Percentiles rank a stretch among this genome's conserved stretches.
Evolutionary conservation across 2,888 invertebrate genomes (phyloP).

Genomic region (Drosophila flavopinicola): DNA sequence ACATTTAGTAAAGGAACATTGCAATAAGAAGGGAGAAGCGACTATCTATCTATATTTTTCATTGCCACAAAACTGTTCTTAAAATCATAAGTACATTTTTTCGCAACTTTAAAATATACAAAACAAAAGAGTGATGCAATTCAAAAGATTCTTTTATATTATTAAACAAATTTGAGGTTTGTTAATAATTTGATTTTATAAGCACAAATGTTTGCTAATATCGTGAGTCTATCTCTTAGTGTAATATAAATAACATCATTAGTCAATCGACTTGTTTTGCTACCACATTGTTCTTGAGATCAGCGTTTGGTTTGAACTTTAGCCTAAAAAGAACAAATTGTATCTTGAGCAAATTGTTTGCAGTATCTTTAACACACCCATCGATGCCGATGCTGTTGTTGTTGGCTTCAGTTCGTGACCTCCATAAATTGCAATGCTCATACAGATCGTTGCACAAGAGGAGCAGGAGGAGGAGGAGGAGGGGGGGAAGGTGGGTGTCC

Average conservation of each 20-base stretch:
- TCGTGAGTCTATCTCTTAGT: not conserved
- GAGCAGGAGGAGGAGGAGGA: not conserved
- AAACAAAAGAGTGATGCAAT: too few relatives aligned
- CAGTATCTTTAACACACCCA: constrained; percentile 50
- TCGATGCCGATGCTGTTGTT: constrained; percentile 22
- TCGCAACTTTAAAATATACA: too few relatives aligned
- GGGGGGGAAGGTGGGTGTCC: not conserved
- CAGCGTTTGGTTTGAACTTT: constrained; percentile 23
- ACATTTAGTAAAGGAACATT: too few relatives aligned
- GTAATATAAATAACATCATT: not conserved
- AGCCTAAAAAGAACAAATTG: constrained; percentile 41
- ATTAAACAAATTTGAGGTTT: too few relatives aligned
- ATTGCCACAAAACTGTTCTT: too few relatives aligned
- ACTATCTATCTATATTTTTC: too few relatives aligned
- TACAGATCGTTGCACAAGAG: not conserved
- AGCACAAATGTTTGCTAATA: not conserved
- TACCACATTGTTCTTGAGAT: constrained; percentile 17
- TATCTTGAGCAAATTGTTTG: constrained; percentile 40
- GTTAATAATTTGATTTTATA: too few relatives aligned
- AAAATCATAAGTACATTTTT: too few relatives aligned
- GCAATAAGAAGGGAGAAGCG: too few relatives aligned
- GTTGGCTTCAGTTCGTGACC: constrained; percentile 48
- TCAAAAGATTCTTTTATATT: too few relatives aligned
- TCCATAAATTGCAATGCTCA: constrained; percentile 46
- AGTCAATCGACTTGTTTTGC: constrained; percentile 17